A percentile compares a stretch with the other conserved stretches of the same genome.
These are phyloP conservation scores for Otolemur crassicaudatus DNA, from an alignment of 2,797 vertebrate species.

Conservation along the genomic window DNA sequence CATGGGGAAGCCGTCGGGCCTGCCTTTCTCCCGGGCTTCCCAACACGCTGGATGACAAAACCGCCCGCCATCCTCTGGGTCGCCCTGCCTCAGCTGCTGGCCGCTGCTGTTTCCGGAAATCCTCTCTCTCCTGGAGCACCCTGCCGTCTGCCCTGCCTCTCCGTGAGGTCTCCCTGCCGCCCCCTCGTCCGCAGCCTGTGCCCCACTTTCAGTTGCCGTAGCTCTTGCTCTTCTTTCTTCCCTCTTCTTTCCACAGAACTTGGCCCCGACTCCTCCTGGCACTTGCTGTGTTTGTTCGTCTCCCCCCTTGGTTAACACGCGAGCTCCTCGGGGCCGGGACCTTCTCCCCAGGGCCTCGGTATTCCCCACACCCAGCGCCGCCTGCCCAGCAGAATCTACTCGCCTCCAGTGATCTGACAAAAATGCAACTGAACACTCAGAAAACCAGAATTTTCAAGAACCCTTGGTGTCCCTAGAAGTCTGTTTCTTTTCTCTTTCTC, in stretches of 20 bases:
- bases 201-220: background rate
- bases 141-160: background rate
- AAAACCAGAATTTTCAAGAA: background rate
- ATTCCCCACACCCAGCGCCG: background rate
- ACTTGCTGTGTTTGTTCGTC: accelerated
- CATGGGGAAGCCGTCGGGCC: background rate
- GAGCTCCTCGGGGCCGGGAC: background rate
- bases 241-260: background rate
- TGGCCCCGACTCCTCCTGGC: background rate
- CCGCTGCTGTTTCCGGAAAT: background rate
- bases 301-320: background rate
- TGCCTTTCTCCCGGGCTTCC: background rate
- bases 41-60: background rate
- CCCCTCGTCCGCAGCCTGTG: accelerated
- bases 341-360: background rate
- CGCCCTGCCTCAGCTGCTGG: accelerated
- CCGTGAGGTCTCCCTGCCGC: background rate
- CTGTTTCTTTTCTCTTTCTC: background rate
- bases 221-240: background rate
- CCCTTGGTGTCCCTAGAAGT: background rate
- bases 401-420: background rate
- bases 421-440: background rate
- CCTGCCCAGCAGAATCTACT: background rate
- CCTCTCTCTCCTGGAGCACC: background rate
- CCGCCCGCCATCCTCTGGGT: background rate